These are phyloP conservation scores for Leptopilina drosophilae DNA, from an alignment of 2,888 invertebrate genomes.

Conservation along the genomic window DNA sequence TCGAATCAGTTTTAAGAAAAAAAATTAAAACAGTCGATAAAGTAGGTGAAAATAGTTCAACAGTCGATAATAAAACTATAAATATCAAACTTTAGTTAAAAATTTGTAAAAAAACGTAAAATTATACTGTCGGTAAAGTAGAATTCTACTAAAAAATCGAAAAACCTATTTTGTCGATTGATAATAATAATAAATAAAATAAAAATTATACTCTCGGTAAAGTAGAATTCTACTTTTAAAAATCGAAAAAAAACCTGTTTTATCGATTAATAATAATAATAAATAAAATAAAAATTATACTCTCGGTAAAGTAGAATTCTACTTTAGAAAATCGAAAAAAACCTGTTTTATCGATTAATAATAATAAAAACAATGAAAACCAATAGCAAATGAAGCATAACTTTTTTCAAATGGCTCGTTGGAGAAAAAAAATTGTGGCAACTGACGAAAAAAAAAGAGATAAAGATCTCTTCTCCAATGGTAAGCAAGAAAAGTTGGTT, in stretches of 20 bases:
- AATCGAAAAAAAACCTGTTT: background rate
- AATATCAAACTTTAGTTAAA: background rate
- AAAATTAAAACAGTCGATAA: too few species aligned
- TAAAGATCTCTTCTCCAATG: constrained; percentile 33
- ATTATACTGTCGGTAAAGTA: background rate
- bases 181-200: too few species aligned
- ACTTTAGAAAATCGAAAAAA: background rate
- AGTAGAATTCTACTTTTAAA: too few species aligned
- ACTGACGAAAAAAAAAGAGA: constrained; percentile 21
- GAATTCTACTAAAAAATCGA: background rate
- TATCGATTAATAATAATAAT: background rate
- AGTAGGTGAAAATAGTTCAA: too few species aligned
- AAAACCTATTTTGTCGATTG: background rate
- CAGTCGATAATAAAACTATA: background rate
- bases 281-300: too few species aligned
- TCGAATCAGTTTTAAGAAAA: too few species aligned
- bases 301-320: background rate
- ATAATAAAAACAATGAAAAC: background rate
- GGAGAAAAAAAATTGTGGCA: constrained; percentile 12
- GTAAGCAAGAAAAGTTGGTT: background rate
- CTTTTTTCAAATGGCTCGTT: constrained; percentile 33
- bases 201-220: too few species aligned
- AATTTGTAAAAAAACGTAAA: background rate
- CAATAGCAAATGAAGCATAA: constrained; percentile 25
- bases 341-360: background rate